Percentiles rank a stretch among this genome's conserved stretches.
Evolutionary conservation across 2,797 vertebrate genomes (phyloP).

Genomic region (Gallinago solitaria): DNA sequence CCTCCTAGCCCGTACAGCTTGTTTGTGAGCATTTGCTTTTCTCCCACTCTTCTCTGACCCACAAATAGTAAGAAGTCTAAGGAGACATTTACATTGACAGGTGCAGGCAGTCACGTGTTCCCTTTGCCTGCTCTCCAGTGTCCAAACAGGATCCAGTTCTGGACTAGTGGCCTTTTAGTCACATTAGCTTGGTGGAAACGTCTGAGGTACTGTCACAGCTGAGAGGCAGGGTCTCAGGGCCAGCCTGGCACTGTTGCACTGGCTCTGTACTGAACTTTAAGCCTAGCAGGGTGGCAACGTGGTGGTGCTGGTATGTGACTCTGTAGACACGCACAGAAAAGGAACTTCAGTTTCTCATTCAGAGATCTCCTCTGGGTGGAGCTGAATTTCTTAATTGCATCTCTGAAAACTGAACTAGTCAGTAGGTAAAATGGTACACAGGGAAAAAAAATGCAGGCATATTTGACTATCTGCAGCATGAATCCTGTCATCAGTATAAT

Average conservation of each 20-base stretch:
- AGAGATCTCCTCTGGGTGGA: not conserved
- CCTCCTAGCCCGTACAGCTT: not conserved
- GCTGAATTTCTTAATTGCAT: not conserved
- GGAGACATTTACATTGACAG: not conserved
- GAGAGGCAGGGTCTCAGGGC: not conserved
- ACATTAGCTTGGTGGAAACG: not conserved
- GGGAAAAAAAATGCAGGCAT: not conserved
- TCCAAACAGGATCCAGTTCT: not conserved
- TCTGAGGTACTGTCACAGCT: conserved; percentile 26
- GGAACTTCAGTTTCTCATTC: not conserved
- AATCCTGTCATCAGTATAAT: not conserved
- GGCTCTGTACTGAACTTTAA: not conserved
- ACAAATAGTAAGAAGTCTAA: not conserved
- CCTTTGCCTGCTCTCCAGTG: not conserved
- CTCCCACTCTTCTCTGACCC: not conserved
- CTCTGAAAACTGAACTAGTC: not conserved
- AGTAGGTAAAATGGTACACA: not conserved
- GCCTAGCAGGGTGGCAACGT: not conserved
- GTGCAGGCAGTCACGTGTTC: not conserved
- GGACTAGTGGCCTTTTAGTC: conserved; percentile 1
- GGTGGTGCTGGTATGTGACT: not conserved
- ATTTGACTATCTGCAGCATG: not conserved
- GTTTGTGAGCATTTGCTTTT: not conserved
- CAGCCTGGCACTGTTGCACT: not conserved
- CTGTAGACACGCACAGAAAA: not conserved